Evolutionary conservation across 2,797 vertebrate species (phyloP), one percentile per base, ranked within the genome.

Genomic region (Helicolenus hilgendorfi): DNA sequence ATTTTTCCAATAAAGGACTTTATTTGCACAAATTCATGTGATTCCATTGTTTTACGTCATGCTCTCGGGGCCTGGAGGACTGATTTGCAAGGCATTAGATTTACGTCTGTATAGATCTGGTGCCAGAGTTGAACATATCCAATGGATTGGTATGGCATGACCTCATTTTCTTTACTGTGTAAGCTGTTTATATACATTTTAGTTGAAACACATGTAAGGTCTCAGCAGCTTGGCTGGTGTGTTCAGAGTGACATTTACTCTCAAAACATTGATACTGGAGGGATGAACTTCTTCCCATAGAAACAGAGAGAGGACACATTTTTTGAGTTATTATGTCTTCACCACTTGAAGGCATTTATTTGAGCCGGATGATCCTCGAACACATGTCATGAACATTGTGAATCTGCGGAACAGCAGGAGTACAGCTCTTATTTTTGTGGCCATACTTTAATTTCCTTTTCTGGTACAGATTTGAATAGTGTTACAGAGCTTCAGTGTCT

Each of bases 81-180:
- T 85, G 82, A 91, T 95, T 95, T 89, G 80, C 68, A 91, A 72
- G 49, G 68, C 38, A 87, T 93, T 93, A 86, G 38, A 74, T 89
- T 59, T 71, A 81, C 49, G 27, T 84, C 63, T 29, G 20, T 65
- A 41, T 38, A 62, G 74, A 75, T 33, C 29, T 72, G 9, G 15
- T 67, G 89, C 89, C 90, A 95, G 53, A n/a, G 63, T 77, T 79
- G 58, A 89, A 87, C 36, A 83, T 93, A 41, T 94, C 76, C 84
- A 88, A 82, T 81, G 79, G 78, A 84, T 91, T 87, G 86, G 49
- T 78, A 70, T 87, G 60, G 77, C 60, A 86, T 95, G 89, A 93
- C 65, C 59, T 94, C 86, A 91, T 81, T 83, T 49, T 79, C n/a
- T 79, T 45, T 76, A 86, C 75, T 71, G 69, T 89, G 74, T 72